Evolutionary conservation across 2,797 vertebrate genomes (phyloP), one percentile per base, ranked within the genome.

Genomic region (Falco biarmicus): DNA sequence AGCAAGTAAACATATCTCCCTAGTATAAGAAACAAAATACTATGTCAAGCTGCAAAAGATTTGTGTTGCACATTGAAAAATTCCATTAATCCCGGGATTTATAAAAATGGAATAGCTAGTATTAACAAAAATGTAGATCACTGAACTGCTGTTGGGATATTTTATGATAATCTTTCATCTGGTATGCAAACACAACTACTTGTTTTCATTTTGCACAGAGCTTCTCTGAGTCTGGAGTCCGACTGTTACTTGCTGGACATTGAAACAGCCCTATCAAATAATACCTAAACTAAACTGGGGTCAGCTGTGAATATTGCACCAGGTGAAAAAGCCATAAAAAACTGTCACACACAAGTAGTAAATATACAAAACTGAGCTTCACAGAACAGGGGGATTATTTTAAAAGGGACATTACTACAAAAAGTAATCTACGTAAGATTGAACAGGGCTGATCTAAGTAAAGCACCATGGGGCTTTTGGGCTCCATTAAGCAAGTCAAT

Each of bases 1-100:
- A 45, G 66, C 34, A 32, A 53, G 54, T n/a, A 89, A 89, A 29
- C 14, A 14, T 21, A 8, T 48, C 43, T 60, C 51, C 37, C 26
- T 64, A 11, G 15, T 41, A 2, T 39, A 90, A 94, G 85, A 68
- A 84, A 66, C 24, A 43, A 78, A 92, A 54, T 21, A 34, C 51
- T 80, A 50, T 6, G 65, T 75, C 90, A 91, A 95, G 60, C 87
- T 75, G 81, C 89, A 63, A 93, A 93, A 93, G 87, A 94, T 91
- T 80, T 85, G 48, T 93, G 79, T 88, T 75, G 61, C 41, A 64
- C 51, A 9, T 79, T 68, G 85, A 71, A 83, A 94, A 89, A 87
- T 53, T 12, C 60, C 48, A 18, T 83, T 94, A 96, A 93, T 95
- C 92, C 86, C 2, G 4, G 56, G 60, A 6, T 66, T 96, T 96